Evolutionary conservation across 2,113 vertebrate genomes (phyloP).

Genomic region (Tapirus terrestris): DNA sequence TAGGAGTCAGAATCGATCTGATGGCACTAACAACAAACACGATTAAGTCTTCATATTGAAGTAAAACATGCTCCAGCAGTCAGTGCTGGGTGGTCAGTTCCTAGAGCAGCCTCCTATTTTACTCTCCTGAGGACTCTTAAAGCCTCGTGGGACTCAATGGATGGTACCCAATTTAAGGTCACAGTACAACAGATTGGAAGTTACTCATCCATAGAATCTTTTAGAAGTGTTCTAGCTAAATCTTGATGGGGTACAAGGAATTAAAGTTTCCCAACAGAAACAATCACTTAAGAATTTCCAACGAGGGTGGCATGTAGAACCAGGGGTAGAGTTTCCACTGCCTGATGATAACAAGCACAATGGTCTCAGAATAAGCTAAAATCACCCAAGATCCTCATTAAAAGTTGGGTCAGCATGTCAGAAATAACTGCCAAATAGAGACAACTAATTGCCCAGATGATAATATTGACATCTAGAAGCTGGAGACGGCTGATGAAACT

Average conservation of each 20-base stretch:
- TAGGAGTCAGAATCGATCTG: no score
- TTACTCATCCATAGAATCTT: conserved; percentile 19
- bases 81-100: neutral
- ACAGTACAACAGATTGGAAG: neutral
- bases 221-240: neutral
- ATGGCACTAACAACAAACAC: no score
- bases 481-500: neutral
- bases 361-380: neutral
- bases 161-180: neutral
- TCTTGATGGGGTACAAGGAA: neutral
- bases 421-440: neutral
- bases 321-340: neutral
- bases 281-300: conserved; percentile 12
- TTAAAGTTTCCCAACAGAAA: conserved; percentile 41
- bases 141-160: neutral
- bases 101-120: neutral
- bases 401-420: conserved; percentile 43
- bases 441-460: neutral
- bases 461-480: neutral
- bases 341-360: neutral
- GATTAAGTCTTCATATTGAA: neutral
- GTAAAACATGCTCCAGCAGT: neutral
- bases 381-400: conserved; percentile 35
- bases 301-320: neutral
- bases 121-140: neutral